A percentile compares a stretch with the other conserved stretches of the same genome.
Evolutionary conservation across 2,113 vertebrate species (phyloP).

Genomic region (Anseranas semipalmata): DNA sequence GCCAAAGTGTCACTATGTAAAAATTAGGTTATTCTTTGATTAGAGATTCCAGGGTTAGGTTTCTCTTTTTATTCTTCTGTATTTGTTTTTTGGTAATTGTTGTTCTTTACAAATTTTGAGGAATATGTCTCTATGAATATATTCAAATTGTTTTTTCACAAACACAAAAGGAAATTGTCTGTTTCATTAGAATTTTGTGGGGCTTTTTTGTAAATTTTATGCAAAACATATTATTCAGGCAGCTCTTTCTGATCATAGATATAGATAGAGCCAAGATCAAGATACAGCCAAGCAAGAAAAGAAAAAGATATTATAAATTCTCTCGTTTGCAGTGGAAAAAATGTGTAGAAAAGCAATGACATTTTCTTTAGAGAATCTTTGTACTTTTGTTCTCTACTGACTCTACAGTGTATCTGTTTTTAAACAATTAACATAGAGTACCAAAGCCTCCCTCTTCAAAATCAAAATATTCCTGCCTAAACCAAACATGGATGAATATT

Average conservation of each 20-base stretch:
- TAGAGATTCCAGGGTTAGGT: not conserved
- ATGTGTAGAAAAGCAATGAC: not conserved
- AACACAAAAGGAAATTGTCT: not conserved
- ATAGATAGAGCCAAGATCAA: not conserved
- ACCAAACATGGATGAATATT: not conserved
- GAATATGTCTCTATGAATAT: not conserved
- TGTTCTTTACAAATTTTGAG: not conserved
- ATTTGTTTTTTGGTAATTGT: not conserved
- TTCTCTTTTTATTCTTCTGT: not conserved
- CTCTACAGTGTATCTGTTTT: not conserved
- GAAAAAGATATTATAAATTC: not conserved
- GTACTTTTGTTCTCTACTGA: not conserved
- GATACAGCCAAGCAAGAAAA: not conserved
- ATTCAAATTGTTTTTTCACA: not conserved
- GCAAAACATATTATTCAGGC: not conserved
- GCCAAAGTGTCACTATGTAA: not conserved
- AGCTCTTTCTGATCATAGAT: not conserved
- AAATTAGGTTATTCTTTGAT: conserved; percentile 30
- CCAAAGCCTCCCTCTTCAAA: not conserved
- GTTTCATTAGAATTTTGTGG: not conserved
- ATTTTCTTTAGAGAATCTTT: not conserved
- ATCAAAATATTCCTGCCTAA: conserved; percentile 19
- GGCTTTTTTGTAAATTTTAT: not conserved
- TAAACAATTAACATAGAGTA: conserved; percentile 14
- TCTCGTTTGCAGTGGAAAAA: not conserved